Conservation (phyloP, 37 sponge, comb jelly and placozoan species). For the Cliona cf. orientalis region DNA sequence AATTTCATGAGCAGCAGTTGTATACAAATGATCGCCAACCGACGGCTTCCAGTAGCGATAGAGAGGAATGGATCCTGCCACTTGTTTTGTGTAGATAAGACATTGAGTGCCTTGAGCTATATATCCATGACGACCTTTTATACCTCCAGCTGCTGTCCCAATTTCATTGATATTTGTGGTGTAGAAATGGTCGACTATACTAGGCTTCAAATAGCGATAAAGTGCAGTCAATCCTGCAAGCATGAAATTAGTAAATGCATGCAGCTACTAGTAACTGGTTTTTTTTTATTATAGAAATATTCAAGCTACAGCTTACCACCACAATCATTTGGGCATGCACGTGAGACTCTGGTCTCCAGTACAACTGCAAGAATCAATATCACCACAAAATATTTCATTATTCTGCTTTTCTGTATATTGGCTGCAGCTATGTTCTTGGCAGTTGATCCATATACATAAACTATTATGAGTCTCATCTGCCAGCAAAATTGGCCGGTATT, state of each 20-base stretch:
- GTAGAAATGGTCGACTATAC: constrained; percentile 36
- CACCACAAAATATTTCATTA: too few relatives aligned
- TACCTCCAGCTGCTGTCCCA: constrained; percentile 1
- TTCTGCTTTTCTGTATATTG: too few relatives aligned
- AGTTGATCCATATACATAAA: too few relatives aligned
- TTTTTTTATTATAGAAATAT: too few relatives aligned
- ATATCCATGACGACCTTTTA: constrained; percentile 2
- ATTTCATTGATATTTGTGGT: constrained; percentile 16
- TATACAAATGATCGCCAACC: constrained; percentile 29
- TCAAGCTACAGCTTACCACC: too few relatives aligned
- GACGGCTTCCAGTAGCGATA: constrained; percentile 23
- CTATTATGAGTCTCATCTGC: too few relatives aligned
- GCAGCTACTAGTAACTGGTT: neutral
- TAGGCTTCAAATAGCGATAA: constrained; percentile 11
- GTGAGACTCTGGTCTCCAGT: too few relatives aligned
- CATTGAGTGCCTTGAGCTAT: neutral
- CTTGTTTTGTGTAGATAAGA: neutral
- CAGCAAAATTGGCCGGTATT: too few relatives aligned
- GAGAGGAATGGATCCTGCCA: neutral
- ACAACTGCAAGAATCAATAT: too few relatives aligned
- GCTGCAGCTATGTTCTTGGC: too few relatives aligned
- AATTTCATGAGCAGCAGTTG: constrained; percentile 5
- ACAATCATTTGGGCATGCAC: too few relatives aligned
- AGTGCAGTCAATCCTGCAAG: neutral
- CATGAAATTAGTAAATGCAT: neutral